These are phyloP conservation scores for Sitta europaea DNA, from an alignment of 2,113 vertebrate species.

Conservation along the genomic window DNA sequence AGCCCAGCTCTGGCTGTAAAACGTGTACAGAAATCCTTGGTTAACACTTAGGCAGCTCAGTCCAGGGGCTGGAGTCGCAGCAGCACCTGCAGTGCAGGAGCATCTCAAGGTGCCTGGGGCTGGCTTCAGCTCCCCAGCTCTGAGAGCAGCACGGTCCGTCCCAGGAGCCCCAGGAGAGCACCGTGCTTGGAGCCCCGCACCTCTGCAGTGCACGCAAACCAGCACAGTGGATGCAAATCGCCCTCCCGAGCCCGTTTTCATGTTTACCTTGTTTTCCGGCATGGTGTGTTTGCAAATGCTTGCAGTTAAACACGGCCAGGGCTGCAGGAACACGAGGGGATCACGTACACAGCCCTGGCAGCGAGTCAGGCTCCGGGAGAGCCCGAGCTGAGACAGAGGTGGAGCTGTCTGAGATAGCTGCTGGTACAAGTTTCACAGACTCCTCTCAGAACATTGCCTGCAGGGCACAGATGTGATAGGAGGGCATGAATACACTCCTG, in stretches of 20 bases:
- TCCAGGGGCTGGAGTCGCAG: not conserved
- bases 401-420: constrained; percentile 49
- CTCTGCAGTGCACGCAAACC: accelerated
- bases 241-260: not conserved
- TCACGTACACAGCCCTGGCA: constrained; percentile 19
- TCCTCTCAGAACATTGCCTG: constrained; percentile 24
- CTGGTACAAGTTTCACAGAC: constrained; percentile 29
- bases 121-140: not conserved
- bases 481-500: not conserved
- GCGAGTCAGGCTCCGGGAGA: not conserved
- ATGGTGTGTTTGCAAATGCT: not conserved
- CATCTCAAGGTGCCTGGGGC: not conserved
- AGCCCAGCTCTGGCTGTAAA: not conserved
- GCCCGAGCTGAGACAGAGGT: not conserved
- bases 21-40: not conserved
- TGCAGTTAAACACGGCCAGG: not conserved
- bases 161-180: not conserved
- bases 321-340: not conserved
- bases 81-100: not conserved
- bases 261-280: not conserved
- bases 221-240: not conserved
- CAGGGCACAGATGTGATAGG: constrained; percentile 28
- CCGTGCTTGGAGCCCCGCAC: not conserved
- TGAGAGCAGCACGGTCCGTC: not conserved
- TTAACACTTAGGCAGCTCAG: not conserved